Evolutionary conservation across 2,888 invertebrate species (phyloP), one percentile per base, ranked within the genome.

Genomic region (Spialia ferax): DNA sequence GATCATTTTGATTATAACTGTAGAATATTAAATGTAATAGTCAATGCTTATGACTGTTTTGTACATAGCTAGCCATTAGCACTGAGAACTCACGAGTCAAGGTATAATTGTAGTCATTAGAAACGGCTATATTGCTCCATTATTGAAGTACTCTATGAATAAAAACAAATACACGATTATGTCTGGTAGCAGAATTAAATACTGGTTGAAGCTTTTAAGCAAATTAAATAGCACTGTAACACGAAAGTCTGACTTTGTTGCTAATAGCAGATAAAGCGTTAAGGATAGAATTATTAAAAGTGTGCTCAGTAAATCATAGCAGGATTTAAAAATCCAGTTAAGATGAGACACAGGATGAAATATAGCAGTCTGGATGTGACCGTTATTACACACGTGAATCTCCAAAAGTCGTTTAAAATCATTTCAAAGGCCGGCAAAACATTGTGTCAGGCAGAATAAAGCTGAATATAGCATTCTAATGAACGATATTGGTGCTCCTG

Each of bases 401-500:
- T 77, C 79, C 73, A 78, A 83, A 82, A 79, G 81, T 83, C 81
- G 86, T 87, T 85, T 82, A 86, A 88, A 84, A 79, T 79, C 83
- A 84, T 61, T 83, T 78, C 75, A 76, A 79, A 78, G 74, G 76
- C 75, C 78, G 78, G 75, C 66, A 72, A 76, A 78, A 73, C 76
- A 74, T 78, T 78, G 81, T 84, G 85, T 83, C 84, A 77, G 81
- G 81, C 80, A 81, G 86, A 88, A 87, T 88, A 87, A 88, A 88
- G 85, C 86, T 85, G 84, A 83, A 82, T 87, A 88, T 87, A 84
- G 86, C 85, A 90, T 90, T 91, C 86, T 90, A 90, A 92, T 92
- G 85, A 91, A 91, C 89, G 90, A 84, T 89, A 89, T 88, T 88
- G 87, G 87, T 85, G 83, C 88, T 91, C 86, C 88, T 84, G 81